Percentiles rank a stretch among this genome's conserved stretches.
phyloP scores from a whole-genome alignment of 2,113 vertebrate species.

The Charina bottae region DNA sequence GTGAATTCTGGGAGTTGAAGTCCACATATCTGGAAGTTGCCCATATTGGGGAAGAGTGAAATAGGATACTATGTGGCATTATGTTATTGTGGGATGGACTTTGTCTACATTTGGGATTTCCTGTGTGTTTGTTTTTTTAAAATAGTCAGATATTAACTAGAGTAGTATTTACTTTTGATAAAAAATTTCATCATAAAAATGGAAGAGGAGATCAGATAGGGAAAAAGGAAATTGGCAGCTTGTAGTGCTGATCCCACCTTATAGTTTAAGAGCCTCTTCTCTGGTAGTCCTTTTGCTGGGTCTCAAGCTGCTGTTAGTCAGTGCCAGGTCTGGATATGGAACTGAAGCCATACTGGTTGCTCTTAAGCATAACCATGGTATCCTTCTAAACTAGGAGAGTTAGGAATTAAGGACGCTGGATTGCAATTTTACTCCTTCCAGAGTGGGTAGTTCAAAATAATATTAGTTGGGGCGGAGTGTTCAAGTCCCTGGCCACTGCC shows the following conservation, averaged over 20 bases:
- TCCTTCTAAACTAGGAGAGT: background rate
- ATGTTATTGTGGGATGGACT: background rate
- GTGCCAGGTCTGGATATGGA: background rate
- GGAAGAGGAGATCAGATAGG: background rate
- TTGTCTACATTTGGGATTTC: background rate
- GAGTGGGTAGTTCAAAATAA: background rate
- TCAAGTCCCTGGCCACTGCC: background rate
- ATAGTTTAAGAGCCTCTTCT: background rate
- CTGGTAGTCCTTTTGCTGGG: background rate
- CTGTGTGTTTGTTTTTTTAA: background rate
- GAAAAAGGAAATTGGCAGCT: background rate
- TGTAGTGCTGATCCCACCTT: background rate
- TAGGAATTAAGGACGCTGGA: background rate
- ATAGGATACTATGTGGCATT: background rate
- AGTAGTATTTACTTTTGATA: background rate
- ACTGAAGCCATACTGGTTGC: background rate
- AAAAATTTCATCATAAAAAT: background rate
- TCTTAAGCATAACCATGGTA: background rate
- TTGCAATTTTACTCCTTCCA: background rate
- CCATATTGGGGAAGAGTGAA: background rate
- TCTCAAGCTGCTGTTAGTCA: background rate
- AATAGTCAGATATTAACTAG: background rate
- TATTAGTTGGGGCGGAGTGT: background rate
- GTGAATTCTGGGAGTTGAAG: too few relatives aligned
- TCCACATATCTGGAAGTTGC: background rate